phyloP scores from a whole-genome alignment of 2,113 vertebrate species.

The Crotalus tigris region DNA sequence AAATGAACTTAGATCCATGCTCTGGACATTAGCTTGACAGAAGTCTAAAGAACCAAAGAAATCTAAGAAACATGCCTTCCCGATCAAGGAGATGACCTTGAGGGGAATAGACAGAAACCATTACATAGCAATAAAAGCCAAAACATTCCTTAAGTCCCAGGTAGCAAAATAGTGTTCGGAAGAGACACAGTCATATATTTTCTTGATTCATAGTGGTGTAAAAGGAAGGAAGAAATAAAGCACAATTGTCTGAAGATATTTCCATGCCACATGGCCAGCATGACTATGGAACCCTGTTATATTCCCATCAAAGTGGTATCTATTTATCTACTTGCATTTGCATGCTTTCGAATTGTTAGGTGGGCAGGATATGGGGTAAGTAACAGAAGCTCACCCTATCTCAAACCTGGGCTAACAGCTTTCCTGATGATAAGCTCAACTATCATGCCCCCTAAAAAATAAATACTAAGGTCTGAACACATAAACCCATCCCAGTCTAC shows the following conservation, averaged over 20 bases:
- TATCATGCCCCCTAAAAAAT: not conserved
- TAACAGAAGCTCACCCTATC: not conserved
- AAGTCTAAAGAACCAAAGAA: not conserved
- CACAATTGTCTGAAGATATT: not conserved
- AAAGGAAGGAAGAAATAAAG: not conserved
- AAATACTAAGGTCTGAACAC: not conserved
- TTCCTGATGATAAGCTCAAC: not conserved
- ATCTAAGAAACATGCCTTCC: not conserved
- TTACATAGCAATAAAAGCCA: not conserved
- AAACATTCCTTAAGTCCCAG: not conserved
- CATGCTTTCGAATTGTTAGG: not conserved
- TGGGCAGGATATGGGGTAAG: not conserved
- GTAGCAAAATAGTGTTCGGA: not conserved
- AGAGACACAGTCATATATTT: not conserved
- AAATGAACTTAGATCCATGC: not conserved
- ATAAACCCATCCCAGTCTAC: not conserved
- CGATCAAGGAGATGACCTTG: not conserved
- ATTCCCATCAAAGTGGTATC: not conserved
- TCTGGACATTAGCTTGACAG: not conserved
- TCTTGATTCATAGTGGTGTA: not conserved
- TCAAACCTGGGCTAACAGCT: not conserved
- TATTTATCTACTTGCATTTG: not conserved
- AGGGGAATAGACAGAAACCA: not conserved
- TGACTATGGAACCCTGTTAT: not conserved
- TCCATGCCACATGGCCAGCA: not conserved